Conservation (phyloP, 2,888 invertebrate species). For the Cyclophora albipunctata region DNA sequence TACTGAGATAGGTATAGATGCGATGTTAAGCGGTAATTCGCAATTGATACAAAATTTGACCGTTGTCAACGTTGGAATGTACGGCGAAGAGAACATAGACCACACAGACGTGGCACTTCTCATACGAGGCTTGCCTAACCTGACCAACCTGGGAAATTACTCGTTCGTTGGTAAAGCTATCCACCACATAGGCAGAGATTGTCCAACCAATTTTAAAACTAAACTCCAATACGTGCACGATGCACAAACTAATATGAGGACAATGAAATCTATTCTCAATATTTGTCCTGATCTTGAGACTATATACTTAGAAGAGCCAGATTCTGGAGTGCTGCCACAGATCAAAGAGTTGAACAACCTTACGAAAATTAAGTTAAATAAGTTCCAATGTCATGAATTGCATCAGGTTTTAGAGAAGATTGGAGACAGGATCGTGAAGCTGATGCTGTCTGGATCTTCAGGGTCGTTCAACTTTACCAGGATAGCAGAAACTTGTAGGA, state of each 20-base stretch:
- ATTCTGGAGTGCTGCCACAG: slow-evolving; percentile 66
- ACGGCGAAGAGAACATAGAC: slow-evolving; percentile 81
- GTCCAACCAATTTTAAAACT: slow-evolving; percentile 72
- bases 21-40: slow-evolving; percentile 70
- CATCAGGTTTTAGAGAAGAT: slow-evolving; percentile 72
- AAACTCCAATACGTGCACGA: slow-evolving; percentile 81
- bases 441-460: slow-evolving; percentile 75
- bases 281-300: slow-evolving; percentile 79
- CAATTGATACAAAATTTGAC: slow-evolving; percentile 71
- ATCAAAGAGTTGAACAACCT: slow-evolving; percentile 66
- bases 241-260: slow-evolving; percentile 75
- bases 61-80: slow-evolving; percentile 80
- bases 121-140: slow-evolving; percentile 77
- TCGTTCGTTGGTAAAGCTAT: slow-evolving; percentile 80
- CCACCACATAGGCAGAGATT: slow-evolving; percentile 70
- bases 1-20: slow-evolving; percentile 78
- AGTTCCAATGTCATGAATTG: slow-evolving; percentile 78
- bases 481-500: slow-evolving; percentile 75
- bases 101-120: slow-evolving; percentile 79
- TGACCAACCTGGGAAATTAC: slow-evolving; percentile 79
- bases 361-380: slow-evolving; percentile 77
- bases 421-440: slow-evolving; percentile 69
- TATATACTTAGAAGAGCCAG: slow-evolving; percentile 79
- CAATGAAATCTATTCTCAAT: slow-evolving; percentile 75
- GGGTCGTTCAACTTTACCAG: slow-evolving; percentile 77